Percentiles rank a stretch among this genome's conserved stretches.
Conservation (phyloP, 2,888 invertebrate species). For the Lasius fuliginosus region DNA sequence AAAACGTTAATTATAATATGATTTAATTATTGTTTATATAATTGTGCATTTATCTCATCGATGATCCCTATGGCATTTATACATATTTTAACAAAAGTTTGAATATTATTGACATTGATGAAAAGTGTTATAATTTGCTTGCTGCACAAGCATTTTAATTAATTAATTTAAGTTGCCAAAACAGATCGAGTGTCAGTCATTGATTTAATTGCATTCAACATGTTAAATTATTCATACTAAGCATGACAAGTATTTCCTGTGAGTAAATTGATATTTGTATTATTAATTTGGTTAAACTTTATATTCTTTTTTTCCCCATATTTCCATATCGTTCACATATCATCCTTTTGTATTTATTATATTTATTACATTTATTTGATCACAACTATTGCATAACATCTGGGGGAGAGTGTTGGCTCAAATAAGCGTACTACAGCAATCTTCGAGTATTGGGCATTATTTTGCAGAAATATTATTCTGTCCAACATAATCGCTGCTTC, state of each 20-base stretch:
- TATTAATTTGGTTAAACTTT: not conserved
- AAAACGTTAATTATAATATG: not conserved
- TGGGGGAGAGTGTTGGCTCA: conserved; percentile 94
- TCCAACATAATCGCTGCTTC: conserved; percentile 95
- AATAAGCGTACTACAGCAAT: conserved; percentile 92
- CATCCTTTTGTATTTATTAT: not conserved
- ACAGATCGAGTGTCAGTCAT: not conserved
- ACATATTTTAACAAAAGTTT: not conserved
- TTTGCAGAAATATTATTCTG: conserved; percentile 92
- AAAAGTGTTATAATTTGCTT: not conserved
- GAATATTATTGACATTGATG: not conserved
- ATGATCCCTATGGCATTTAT: not conserved
- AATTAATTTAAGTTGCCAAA: not conserved
- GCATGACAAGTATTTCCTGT: not conserved
- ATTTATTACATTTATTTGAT: conserved; percentile 84
- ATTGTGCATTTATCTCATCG: not conserved
- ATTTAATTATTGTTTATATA: not conserved
- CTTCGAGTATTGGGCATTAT: conserved; percentile 87
- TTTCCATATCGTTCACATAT: conserved; percentile 21
- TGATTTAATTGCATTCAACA: not conserved
- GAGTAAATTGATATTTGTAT: not conserved
- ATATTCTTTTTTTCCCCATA: not conserved
- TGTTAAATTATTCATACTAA: conserved; percentile 10
- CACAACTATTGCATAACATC: conserved; percentile 92
- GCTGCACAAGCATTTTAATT: not conserved